Evolutionary conservation across 2,888 invertebrate species (phyloP), one percentile per base, ranked within the genome.

Genomic region (Nomada hirtipes): DNA sequence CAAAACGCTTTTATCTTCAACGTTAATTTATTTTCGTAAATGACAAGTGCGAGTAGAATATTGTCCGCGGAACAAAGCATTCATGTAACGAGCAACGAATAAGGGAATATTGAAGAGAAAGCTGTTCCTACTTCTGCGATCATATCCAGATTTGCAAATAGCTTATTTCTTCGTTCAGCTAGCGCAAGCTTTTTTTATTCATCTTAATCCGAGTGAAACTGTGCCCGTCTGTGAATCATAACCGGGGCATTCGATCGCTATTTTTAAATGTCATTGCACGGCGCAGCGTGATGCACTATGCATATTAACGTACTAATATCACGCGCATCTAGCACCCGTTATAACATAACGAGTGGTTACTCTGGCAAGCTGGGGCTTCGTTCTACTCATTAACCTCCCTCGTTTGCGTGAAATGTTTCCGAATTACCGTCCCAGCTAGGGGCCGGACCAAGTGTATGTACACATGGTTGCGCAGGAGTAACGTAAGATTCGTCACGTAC

Each of bases 401-500:
- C 74, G 63, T 77, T 79, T 67, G 57, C 60, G 74, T 72, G 81
- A 82, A 88, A 84, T 73, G 84, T 77, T 77, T 67, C 75, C 82
- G 60, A 78, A 79, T 78, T 82, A 63, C 57, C 78, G 55, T 60
- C 73, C 71, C 53, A 11, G 26, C 76, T 55, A 57, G 52, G 59
- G 57, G 29, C 36, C 20, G 10, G 36, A 3, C 23, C 42, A 29
- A 36, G 47, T 36, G 13, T 20, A 15, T 2, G 20, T 74, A 63
- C 61, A 77, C 64, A 79, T 71, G 59, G 77, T 86, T 76, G 64
- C 75, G 78, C 74, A 20, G 53, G 64, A 82, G 73, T 74, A 82
- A 82, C 80, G 72, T 88, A 84, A 84, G 88, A 87, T 87, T 87
- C 81, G 87, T 87, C 88, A 87, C 88, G 84, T 88, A 84, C 70